phyloP scores from a whole-genome alignment of 2,888 invertebrate species.

The Gortyna flavago region DNA sequence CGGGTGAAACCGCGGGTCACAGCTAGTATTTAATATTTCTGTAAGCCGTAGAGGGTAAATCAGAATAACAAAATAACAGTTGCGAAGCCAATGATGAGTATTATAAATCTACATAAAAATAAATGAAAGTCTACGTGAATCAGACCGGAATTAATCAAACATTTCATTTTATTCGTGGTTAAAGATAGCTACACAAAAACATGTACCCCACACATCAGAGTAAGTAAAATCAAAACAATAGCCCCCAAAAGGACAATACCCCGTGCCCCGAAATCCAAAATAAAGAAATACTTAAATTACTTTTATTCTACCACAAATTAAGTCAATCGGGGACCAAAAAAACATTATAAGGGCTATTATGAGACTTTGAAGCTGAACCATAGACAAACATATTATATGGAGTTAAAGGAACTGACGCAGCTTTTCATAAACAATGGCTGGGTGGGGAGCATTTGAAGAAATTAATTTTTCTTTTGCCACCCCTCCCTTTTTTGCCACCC shows the following conservation, averaged over 20 bases:
- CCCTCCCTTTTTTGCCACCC: constrained; percentile 24
- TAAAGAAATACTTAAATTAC: constrained; percentile 25
- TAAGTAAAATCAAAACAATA: constrained; percentile 24
- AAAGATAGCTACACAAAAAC: neutral
- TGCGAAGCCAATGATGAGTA: neutral
- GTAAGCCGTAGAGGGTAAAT: neutral
- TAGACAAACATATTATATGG: constrained; percentile 28
- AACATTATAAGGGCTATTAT: constrained; percentile 40
- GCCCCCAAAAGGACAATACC: constrained; percentile 32
- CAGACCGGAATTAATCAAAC: too few species aligned
- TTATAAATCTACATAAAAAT: neutral
- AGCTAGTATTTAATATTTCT: too few species aligned
- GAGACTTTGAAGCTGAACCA: constrained; percentile 36
- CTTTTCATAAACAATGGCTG: constrained; percentile 53
- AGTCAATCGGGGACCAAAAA: constrained; percentile 44
- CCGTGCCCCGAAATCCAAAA: neutral
- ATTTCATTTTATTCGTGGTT: neutral
- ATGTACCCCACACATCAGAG: neutral
- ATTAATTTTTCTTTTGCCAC: constrained; percentile 51
- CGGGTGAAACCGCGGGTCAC: too few species aligned
- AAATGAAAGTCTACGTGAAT: neutral
- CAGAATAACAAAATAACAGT: neutral
- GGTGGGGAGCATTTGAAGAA: constrained; percentile 51
- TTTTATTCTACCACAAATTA: constrained; percentile 51
- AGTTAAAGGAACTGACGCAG: constrained; percentile 36